Evolutionary conservation across 35 echinoderm and acorn worm species (phyloP).

Genomic region (Nesometra sesokonis): DNA sequence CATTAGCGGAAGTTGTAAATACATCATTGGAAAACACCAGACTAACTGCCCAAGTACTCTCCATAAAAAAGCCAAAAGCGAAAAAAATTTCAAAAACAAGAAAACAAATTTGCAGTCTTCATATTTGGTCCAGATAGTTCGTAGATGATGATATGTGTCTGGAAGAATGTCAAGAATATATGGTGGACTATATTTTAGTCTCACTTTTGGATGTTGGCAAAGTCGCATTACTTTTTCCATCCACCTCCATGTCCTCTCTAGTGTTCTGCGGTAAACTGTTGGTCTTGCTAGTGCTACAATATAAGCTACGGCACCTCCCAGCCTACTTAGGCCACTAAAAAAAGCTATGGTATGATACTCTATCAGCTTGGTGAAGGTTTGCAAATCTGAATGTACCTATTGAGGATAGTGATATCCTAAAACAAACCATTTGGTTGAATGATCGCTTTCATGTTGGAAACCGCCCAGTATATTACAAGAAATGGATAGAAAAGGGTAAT

Average conservation of each 20-base stretch:
- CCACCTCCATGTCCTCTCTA: constrained; percentile 94
- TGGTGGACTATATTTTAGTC: constrained; percentile 94
- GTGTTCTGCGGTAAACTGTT: constrained; percentile 68
- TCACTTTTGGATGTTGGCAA: constrained; percentile 90
- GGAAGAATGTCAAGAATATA: constrained; percentile 98
- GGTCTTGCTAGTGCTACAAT: constrained; percentile 71
- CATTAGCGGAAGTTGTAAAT: neutral
- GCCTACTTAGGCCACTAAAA: neutral
- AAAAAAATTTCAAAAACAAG: neutral
- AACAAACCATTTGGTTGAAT: neutral
- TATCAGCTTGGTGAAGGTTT: neutral
- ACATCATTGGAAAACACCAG: neutral
- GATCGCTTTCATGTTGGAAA: neutral
- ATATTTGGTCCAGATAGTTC: constrained; percentile 87
- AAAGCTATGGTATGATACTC: neutral
- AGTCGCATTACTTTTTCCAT: constrained; percentile 95
- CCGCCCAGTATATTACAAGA: neutral
- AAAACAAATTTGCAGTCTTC: constrained; percentile 33
- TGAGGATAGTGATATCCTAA: neutral
- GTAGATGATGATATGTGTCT: constrained; percentile 91
- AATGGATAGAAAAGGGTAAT: neutral
- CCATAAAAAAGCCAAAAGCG: neutral
- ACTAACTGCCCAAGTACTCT: neutral
- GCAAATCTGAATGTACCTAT: neutral
- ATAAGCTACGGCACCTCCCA: constrained; percentile 49